Conservation (phyloP, 92 coral and sea anemone species). For the Ricordea florida region DNA sequence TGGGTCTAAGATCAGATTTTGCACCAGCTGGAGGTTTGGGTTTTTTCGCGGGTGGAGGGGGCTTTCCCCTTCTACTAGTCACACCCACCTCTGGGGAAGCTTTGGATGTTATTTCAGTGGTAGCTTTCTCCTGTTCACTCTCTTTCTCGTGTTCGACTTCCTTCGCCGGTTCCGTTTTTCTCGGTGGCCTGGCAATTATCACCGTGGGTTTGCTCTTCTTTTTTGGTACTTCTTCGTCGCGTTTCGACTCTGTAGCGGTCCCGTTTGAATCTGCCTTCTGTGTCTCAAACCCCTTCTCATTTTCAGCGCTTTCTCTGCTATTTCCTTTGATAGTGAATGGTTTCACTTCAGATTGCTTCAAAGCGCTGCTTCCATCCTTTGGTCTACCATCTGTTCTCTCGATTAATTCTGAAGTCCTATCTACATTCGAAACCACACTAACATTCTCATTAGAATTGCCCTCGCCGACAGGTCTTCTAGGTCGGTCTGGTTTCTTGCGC, state of each 20-base stretch:
- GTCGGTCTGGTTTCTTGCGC: not conserved
- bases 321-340: conserved; percentile 21
- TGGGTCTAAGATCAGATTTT: conserved; percentile 32
- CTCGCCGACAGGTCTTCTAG: not conserved
- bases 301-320: not conserved
- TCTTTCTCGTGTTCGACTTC: not conserved
- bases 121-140: not conserved
- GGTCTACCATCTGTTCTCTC: not conserved
- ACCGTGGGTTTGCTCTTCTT: conserved; percentile 55
- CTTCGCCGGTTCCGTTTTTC: not conserved
- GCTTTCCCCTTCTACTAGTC: not conserved
- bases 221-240: not conserved
- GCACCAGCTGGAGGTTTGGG: conserved; percentile 39
- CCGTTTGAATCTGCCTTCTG: too few relatives aligned
- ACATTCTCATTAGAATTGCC: not conserved
- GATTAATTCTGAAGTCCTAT: not conserved
- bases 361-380: not conserved
- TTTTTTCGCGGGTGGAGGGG: conserved; percentile 43
- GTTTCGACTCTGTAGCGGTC: too few relatives aligned
- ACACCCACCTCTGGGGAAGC: too few relatives aligned
- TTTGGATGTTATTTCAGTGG: too few relatives aligned
- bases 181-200: conserved; percentile 25
- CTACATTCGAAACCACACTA: not conserved
- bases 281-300: not conserved
- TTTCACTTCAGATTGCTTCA: not conserved